phyloP scores from a whole-genome alignment of 2,113 vertebrate genomes.

The Rhizomys pruinosus region DNA sequence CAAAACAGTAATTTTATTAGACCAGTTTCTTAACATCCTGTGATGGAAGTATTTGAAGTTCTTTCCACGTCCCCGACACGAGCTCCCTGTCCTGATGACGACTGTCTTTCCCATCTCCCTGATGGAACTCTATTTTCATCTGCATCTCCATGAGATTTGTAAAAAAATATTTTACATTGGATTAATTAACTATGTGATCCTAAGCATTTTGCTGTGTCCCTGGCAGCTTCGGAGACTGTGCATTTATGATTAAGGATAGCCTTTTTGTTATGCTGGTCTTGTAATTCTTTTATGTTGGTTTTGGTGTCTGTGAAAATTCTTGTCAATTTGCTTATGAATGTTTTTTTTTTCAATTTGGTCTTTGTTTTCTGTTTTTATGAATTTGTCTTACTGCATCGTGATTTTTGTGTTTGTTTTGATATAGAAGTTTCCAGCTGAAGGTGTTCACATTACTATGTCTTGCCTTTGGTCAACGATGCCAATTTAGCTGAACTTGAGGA shows the following conservation, averaged over 20 bases:
- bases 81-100: not conserved
- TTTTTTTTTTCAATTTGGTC: not conserved
- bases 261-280: not conserved
- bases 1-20: slow-evolving; percentile 42
- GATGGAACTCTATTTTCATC: not conserved
- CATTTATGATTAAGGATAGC: not conserved
- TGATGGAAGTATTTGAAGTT: slow-evolving; percentile 6
- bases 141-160: not conserved
- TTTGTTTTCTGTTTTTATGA: not conserved
- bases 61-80: not conserved
- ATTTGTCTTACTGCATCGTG: slow-evolving; percentile 6
- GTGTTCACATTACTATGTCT: not conserved
- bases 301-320: not conserved
- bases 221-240: not conserved
- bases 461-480: not conserved
- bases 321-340: not conserved
- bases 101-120: not conserved
- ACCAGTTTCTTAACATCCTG: not conserved
- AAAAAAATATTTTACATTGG: slow-evolving; percentile 1
- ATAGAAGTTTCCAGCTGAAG: not conserved
- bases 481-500: slow-evolving; percentile 4
- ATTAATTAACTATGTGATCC: not conserved
- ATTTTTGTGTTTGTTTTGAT: not conserved
- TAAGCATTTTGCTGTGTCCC: not conserved
- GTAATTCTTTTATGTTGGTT: not conserved